Percentiles rank a stretch among this genome's conserved stretches.
These are phyloP conservation scores for Paramacrobiotus metropolitanus DNA, from an alignment of 1,140 invertebrate species.

Conservation along the genomic window DNA sequence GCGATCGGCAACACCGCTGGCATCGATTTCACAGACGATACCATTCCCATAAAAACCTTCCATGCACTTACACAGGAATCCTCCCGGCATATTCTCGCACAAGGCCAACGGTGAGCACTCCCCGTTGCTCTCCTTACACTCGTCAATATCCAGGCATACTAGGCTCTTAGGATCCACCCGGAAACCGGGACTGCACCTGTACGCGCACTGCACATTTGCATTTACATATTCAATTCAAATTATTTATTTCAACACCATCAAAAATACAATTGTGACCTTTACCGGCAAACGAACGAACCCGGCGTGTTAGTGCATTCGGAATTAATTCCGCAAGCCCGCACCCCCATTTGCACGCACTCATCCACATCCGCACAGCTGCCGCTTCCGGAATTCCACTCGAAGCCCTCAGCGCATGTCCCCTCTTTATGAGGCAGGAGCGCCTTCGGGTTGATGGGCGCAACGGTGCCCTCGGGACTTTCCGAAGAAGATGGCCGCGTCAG, in stretches of 20 bases:
- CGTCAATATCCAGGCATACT: not conserved
- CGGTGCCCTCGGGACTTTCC: not conserved
- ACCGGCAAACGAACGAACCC: not conserved
- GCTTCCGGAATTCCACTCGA: not conserved
- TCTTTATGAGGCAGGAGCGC: not conserved
- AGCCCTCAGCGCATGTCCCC: not conserved
- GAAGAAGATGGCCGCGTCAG: not conserved
- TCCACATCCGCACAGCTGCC: not conserved
- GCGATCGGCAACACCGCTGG: not conserved
- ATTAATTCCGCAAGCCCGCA: not conserved
- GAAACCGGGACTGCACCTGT: not conserved
- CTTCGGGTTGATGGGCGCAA: not conserved
- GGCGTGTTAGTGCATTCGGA: not conserved
- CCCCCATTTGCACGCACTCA: not conserved
- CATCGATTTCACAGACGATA: not conserved
- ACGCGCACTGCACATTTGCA: too few species aligned
- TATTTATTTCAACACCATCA: not conserved
- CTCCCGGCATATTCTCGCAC: not conserved
- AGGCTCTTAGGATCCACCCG: not conserved
- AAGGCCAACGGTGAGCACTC: slow-evolving; percentile 1
- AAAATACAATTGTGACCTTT: not conserved
- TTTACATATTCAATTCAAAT: not conserved
- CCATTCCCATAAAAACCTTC: not conserved
- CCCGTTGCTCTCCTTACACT: not conserved
- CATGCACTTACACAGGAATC: not conserved